phyloP scores from a whole-genome alignment of 2,888 invertebrate genomes.

The Anoplius nigerrimus region DNA sequence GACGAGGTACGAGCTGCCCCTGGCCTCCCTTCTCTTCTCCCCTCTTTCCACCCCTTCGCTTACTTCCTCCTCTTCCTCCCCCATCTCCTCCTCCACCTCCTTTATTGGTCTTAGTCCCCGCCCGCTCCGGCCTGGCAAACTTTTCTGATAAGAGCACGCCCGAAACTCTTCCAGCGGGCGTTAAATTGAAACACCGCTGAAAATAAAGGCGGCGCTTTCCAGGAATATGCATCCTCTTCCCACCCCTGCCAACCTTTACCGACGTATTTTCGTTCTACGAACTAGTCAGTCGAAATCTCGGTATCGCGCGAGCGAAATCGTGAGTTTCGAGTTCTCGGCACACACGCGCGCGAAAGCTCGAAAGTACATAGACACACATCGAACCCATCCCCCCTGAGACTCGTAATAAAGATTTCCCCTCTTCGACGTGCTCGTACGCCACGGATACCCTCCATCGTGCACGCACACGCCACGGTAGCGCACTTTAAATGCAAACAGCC shows the following conservation, averaged over 20 bases:
- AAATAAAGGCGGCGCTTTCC: conserved; percentile 42
- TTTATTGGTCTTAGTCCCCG: conserved; percentile 15
- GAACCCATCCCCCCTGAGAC: conserved; percentile 21
- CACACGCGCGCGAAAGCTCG: not conserved
- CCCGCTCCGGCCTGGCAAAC: conserved; percentile 37
- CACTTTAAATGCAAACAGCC: conserved; percentile 15
- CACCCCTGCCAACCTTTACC: not conserved
- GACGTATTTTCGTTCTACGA: not conserved
- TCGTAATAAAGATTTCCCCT: conserved; percentile 30
- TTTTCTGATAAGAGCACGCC: conserved; percentile 58
- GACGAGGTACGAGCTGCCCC: conserved; percentile 31
- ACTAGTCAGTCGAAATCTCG: not conserved
- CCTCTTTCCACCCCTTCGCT: conserved; percentile 10
- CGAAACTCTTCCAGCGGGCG: conserved; percentile 56
- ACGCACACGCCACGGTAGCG: not conserved
- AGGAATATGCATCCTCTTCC: not conserved
- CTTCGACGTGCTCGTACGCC: not conserved
- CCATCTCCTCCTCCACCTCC: conserved; percentile 19
- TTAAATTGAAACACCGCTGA: conserved; percentile 61
- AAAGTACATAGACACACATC: conserved; percentile 1
- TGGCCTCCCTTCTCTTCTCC: conserved; percentile 23
- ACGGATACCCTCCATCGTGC: not conserved
- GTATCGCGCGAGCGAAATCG: not conserved
- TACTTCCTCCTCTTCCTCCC: conserved; percentile 13
- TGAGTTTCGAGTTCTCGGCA: not conserved